Evolutionary conservation across 2,888 invertebrate genomes (phyloP), one percentile per base, ranked within the genome.

Genomic region (Bembecia ichneumoniformis): DNA sequence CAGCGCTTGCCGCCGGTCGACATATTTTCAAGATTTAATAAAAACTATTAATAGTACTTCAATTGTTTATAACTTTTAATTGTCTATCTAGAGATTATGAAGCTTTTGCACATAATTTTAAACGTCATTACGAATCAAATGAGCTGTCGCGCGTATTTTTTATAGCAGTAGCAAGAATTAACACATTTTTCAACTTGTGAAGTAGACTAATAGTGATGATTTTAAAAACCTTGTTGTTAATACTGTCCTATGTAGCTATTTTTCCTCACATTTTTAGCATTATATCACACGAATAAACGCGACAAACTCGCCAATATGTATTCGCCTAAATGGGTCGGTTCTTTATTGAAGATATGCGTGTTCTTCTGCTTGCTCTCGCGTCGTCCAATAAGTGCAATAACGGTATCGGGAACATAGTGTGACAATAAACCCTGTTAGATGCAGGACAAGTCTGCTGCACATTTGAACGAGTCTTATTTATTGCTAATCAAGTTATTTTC

Each of bases 381-480:
- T 46, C 15, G 45, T 35, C 52, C 43, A 49, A 34, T 49, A 47
- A 47, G 51, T 50, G 51, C 45, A 54, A 45, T 52, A 53, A 55
- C 51, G 51, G 55, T 28, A 46, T 15, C 17, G 10, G 15, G 34
- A 47, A 52, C 50, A 50, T 50, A 46, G 49, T 49, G 50, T 52
- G 48, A 44, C 50, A 35, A 53, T 55, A 53, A 55, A 55, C 51
- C 48, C 51, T 46, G 43, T 35, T 47, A 36, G 36, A 51, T 48
- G 48, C 43, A 48, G 50, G 48, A 53, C 44, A 13, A 40, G 40
- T 13, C 40, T 40, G 28, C 9, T 28, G n/a, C 14, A 40, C 40
- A 14, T 13, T 14, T 40, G 40, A 14, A 14, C 13, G 4, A 13
- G 14, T n/a, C 40, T 40, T 40, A 40, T 40, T 40, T 40, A 40